Evolutionary conservation across 2,888 invertebrate species (phyloP).

Genomic region (Capitulum mitella): DNA sequence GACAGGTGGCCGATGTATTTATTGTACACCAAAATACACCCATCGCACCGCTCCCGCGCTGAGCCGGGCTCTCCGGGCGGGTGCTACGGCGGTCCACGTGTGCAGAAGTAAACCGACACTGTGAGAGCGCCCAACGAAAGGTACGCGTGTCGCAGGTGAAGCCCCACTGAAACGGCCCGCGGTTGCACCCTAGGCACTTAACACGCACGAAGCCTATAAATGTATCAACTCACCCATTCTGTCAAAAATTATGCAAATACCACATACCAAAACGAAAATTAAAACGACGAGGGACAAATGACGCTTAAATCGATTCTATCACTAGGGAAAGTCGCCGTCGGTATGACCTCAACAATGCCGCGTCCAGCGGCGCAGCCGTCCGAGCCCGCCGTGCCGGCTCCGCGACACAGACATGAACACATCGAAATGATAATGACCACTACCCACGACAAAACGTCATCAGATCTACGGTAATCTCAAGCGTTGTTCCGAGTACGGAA

Average conservation of each 20-base stretch:
- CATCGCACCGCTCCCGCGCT: neutral
- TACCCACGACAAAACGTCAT: neutral
- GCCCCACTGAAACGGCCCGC: neutral
- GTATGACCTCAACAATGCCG: neutral
- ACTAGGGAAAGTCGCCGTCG: neutral
- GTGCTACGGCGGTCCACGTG: neutral
- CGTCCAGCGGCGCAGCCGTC: neutral
- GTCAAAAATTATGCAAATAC: neutral
- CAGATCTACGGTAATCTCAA: neutral
- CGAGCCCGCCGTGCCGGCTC: too few species aligned
- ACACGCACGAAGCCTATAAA: neutral
- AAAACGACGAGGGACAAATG: neutral
- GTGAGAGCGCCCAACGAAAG: neutral
- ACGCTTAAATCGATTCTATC: neutral
- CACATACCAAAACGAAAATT: neutral
- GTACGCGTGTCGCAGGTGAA: neutral
- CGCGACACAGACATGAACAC: too few species aligned
- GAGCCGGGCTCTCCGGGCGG: neutral
- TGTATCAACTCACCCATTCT: neutral
- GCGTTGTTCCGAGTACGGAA: neutral
- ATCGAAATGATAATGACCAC: neutral
- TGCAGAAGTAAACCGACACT: neutral
- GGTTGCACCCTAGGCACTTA: neutral
- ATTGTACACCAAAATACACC: constrained; percentile 3
- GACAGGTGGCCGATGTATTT: neutral